Evolutionary conservation across 2,888 invertebrate genomes (phyloP).

Genomic region (Augochlorella aurata): DNA sequence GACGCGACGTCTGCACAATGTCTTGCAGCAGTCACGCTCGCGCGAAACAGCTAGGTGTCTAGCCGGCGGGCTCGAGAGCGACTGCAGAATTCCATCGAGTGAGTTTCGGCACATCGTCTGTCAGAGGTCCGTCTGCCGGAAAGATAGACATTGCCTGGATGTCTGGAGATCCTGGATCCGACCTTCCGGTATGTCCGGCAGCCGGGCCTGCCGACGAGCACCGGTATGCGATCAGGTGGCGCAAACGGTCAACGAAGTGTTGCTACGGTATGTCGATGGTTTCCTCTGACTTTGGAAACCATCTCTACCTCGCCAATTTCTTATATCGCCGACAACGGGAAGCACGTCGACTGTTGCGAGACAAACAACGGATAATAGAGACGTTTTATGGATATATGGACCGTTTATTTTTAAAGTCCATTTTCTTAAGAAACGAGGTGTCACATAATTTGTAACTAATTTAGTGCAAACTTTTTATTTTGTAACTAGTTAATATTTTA

Average conservation of each 20-base stretch:
- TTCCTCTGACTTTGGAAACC: constrained; percentile 40
- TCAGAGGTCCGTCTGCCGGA: constrained; percentile 63
- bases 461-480: too few species aligned
- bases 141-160: constrained; percentile 75
- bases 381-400: neutral
- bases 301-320: constrained; percentile 28
- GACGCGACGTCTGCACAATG: neutral
- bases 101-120: constrained; percentile 58
- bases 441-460: neutral
- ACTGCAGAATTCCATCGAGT: constrained; percentile 55
- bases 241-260: constrained; percentile 69
- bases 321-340: neutral
- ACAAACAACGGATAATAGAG: too few species aligned
- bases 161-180: constrained; percentile 73
- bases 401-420: too few species aligned
- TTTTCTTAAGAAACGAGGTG: neutral
- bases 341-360: neutral
- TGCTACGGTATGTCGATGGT: constrained; percentile 70
- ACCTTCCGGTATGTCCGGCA: constrained; percentile 75
- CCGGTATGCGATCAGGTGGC: constrained; percentile 75
- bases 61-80: neutral
- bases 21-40: constrained; percentile 2
- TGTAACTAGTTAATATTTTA: too few species aligned
- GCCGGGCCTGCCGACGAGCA: constrained; percentile 65
- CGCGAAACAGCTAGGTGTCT: constrained; percentile 6